Evolutionary conservation across 1,140 invertebrate genomes (phyloP), one percentile per base, ranked within the genome.

Genomic region (Zophobas morio): DNA sequence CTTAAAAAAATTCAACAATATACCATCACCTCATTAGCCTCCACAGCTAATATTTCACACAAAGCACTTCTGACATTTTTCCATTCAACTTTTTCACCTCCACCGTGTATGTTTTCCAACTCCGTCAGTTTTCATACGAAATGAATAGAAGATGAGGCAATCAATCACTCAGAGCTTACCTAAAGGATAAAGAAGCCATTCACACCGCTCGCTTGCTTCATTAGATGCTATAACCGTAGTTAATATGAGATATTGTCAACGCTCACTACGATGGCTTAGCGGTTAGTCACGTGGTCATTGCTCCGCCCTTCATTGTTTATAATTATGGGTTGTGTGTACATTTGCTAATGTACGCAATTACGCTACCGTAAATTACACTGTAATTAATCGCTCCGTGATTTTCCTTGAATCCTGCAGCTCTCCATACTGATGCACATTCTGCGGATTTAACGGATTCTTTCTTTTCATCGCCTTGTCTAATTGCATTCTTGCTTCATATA

Each of bases 331-430:
- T 82, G 79, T 40, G 56, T 72, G 74, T 79, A 74, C 53, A 75
- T 71, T 71, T 71, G 78, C 78, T 82, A 82, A 82, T 81, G 79
- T 78, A 75, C 78, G 78, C 81, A 83, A 81, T 82, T 82, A 81
- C 76, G 82, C 82, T 83, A 83, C 81, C 70, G 82, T 77, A 78
- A 81, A 80, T 79, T 83, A 83, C 42, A 66, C 32, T 66, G 60
- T 81, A 81, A 81, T 79, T 81, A 75, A 78, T 78, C 73, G 60
- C 70, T 79, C 78, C 78, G 78, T 76, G 80, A 81, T 79, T 81
- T 78, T 77, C 80, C 76, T 79, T 77, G 78, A 54, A 79, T 70
- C 66, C 70, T 20, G 20, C 20, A 20, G 20, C 20, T 60, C 70
- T 78, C 72, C 37, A 70, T 70, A 77, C 60, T 73, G 60, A 66